Evolutionary conservation across 2,888 invertebrate genomes (phyloP).

Genomic region (Drosophila atripex): DNA sequence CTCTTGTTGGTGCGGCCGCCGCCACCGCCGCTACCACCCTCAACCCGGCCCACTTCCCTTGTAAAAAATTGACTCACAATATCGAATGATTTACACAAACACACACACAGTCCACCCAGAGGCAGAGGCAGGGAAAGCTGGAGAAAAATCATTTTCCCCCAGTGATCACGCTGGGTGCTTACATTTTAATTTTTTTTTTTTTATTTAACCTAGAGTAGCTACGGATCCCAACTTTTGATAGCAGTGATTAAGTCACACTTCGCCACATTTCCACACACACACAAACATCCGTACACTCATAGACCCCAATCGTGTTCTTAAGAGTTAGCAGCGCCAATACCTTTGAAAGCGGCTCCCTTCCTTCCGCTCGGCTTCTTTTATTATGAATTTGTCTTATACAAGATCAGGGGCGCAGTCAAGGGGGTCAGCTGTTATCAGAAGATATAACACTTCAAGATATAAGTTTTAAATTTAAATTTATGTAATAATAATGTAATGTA

Average conservation of each 20-base stretch:
- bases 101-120: neutral
- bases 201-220: neutral
- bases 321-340: constrained; percentile 35
- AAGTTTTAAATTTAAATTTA: too few relatives aligned
- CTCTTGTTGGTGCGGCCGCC: constrained; percentile 9
- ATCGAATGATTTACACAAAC: constrained; percentile 54
- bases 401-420: constrained; percentile 1
- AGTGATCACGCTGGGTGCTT: constrained; percentile 7
- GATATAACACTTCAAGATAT: too few relatives aligned
- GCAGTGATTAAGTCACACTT: constrained; percentile 40
- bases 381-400: constrained; percentile 64
- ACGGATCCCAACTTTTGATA: constrained; percentile 26
- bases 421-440: neutral
- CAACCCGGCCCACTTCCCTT: constrained; percentile 19
- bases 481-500: too few relatives aligned
- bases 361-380: constrained; percentile 62
- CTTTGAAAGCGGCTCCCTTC: constrained; percentile 52
- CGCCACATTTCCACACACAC: constrained; percentile 28
- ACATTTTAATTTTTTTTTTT: constrained; percentile 4
- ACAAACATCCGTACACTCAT: neutral
- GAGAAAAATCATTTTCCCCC: constrained; percentile 3
- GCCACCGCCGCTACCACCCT: constrained; percentile 8
- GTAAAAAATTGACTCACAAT: constrained; percentile 67
- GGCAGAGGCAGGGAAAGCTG: constrained; percentile 1
- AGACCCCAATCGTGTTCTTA: constrained; percentile 9